Evolutionary conservation across 2,113 vertebrate genomes (phyloP).

Genomic region (Drymodes brunneopygia): DNA sequence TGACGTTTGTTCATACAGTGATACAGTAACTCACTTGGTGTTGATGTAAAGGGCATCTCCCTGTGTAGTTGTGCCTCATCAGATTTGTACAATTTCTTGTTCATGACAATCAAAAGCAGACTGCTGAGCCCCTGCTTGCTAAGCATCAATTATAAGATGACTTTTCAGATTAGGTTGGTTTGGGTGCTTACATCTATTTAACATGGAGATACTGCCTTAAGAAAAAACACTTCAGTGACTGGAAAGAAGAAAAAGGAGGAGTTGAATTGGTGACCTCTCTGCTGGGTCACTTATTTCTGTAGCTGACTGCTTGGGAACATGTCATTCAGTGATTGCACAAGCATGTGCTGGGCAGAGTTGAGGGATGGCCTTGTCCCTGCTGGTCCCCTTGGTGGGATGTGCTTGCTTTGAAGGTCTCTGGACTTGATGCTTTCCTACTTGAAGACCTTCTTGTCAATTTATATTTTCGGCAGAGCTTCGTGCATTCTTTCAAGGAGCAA

Average conservation of each 20-base stretch:
- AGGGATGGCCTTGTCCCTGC: not conserved
- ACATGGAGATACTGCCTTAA: not conserved
- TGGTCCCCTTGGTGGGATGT: not conserved
- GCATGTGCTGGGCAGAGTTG: not conserved
- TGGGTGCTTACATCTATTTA: not conserved
- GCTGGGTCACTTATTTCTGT: not conserved
- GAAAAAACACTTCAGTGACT: not conserved
- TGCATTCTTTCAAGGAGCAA: not conserved
- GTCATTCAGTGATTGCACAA: accelerated
- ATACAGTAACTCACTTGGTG: not conserved
- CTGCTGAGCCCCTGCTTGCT: not conserved
- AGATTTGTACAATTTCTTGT: not conserved
- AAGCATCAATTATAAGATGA: not conserved
- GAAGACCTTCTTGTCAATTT: not conserved
- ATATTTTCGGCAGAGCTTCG: not conserved
- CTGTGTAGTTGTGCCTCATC: not conserved
- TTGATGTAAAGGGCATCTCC: not conserved
- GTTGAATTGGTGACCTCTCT: not conserved
- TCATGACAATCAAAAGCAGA: not conserved
- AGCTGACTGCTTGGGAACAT: not conserved
- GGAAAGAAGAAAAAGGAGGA: not conserved
- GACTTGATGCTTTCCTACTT: not conserved
- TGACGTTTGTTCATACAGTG: not conserved
- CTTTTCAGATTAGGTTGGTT: not conserved
- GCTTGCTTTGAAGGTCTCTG: not conserved